Conservation (phyloP, 23 tunicate genomes). For the Ascidia mentula region DNA sequence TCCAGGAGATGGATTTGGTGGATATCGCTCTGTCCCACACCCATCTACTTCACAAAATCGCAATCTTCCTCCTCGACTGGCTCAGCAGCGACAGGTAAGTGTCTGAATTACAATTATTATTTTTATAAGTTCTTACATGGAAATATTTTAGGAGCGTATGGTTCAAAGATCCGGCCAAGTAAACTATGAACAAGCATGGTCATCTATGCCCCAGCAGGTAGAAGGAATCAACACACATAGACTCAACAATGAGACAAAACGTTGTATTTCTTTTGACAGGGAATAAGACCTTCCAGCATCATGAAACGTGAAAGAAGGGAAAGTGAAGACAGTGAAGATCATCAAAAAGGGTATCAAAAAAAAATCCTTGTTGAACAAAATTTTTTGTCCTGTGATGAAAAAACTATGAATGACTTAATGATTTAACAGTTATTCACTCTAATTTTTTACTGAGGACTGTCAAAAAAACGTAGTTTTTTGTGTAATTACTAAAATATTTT, state of each 20-base stretch:
- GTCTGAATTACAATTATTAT: not conserved
- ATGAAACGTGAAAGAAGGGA: conserved; percentile 72
- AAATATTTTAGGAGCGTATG: not conserved
- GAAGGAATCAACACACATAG: not conserved
- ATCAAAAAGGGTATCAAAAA: conserved; percentile 18
- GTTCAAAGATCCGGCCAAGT: not conserved
- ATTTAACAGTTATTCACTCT: conserved; percentile 3
- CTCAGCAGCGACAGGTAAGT: conserved; percentile 53
- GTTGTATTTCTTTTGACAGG: not conserved
- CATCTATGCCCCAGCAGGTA: not conserved
- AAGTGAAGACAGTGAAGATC: conserved; percentile 34
- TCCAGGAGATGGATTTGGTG: conserved; percentile 67
- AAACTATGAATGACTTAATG: not conserved
- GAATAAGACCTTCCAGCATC: conserved; percentile 33
- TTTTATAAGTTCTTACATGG: not conserved
- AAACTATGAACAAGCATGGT: not conserved
- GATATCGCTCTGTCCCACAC: conserved; percentile 25
- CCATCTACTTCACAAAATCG: conserved; percentile 43
- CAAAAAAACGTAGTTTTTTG: not conserved
- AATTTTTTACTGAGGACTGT: conserved; percentile 20
- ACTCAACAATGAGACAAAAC: not conserved
- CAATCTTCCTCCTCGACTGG: conserved; percentile 74
- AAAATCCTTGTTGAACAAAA: not conserved
- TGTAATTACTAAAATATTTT: not conserved
- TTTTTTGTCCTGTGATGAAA: conserved; percentile 1